These are phyloP conservation scores for Psephotus haematonotus DNA, from an alignment of 2,113 vertebrate genomes.

Conservation along the genomic window DNA sequence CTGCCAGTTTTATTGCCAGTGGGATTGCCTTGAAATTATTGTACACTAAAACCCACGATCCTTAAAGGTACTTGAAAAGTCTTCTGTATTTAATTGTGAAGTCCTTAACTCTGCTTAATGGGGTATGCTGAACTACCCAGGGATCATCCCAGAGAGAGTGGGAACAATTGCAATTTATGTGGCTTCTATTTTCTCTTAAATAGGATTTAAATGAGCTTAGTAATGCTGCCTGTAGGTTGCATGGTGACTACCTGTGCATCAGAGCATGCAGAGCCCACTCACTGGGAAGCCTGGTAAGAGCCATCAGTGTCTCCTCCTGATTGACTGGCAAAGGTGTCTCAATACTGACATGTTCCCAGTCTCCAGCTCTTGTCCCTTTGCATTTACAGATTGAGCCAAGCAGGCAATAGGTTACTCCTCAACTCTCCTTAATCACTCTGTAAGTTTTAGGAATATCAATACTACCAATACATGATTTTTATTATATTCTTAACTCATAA, in stretches of 20 bases:
- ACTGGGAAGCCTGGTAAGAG: fast-evolving
- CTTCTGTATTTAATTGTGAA: background rate
- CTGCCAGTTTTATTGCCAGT: background rate
- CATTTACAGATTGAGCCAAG: fast-evolving
- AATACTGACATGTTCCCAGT: fast-evolving
- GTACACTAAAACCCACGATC: background rate
- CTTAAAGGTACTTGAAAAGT: background rate
- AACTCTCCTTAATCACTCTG: background rate
- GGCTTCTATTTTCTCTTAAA: background rate
- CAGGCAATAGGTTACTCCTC: background rate
- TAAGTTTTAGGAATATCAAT: background rate
- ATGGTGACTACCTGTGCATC: fast-evolving
- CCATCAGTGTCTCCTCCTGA: no score
- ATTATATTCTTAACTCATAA: background rate
- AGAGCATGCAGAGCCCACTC: fast-evolving
- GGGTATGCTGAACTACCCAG: background rate
- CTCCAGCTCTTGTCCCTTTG: background rate
- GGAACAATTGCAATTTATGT: background rate
- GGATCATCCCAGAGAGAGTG: background rate
- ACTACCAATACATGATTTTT: background rate
- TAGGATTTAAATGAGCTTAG: background rate
- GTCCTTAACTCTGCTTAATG: conserved; percentile 25
- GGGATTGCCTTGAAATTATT: background rate
- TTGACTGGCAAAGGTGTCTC: fast-evolving
- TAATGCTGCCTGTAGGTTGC: background rate